A percentile compares a stretch with the other conserved stretches of the same genome.
phyloP scores from a whole-genome alignment of 1,140 invertebrate genomes.

The Diprion similis region DNA sequence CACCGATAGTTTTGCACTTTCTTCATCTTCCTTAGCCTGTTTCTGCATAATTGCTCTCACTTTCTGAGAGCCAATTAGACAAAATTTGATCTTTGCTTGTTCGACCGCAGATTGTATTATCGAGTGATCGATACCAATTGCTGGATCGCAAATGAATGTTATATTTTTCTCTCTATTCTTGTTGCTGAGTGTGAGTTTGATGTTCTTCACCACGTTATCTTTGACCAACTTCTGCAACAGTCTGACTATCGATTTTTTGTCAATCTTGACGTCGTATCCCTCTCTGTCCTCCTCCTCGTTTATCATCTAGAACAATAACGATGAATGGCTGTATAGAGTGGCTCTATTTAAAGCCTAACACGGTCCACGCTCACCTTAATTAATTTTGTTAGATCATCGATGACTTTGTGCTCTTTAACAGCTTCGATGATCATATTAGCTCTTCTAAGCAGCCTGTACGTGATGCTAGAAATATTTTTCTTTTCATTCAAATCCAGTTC shows the following conservation, averaged over 20 bases:
- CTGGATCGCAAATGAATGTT: constrained; percentile 67
- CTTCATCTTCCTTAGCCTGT: background rate
- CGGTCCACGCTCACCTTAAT: constrained; percentile 54
- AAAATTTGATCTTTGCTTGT: constrained; percentile 69
- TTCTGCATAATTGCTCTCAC: constrained; percentile 13
- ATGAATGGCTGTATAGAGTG: background rate
- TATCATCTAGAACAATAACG: constrained; percentile 52
- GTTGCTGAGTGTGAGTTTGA: constrained; percentile 63
- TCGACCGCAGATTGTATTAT: constrained; percentile 67
- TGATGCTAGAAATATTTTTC: constrained; percentile 48
- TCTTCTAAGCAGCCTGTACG: constrained; percentile 63
- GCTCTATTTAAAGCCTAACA: background rate
- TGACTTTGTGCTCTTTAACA: constrained; percentile 65
- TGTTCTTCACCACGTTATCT: constrained; percentile 68
- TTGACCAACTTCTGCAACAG: constrained; percentile 64
- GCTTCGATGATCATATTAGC: constrained; percentile 68
- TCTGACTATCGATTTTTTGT: constrained; percentile 68
- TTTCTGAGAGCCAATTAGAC: constrained; percentile 40
- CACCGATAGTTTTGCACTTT: background rate
- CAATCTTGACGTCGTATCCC: constrained; percentile 65
- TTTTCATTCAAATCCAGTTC: constrained; percentile 40
- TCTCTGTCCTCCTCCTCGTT: constrained; percentile 64
- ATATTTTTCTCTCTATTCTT: constrained; percentile 59
- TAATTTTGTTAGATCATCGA: constrained; percentile 64
- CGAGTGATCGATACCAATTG: constrained; percentile 60